phyloP scores from a whole-genome alignment of 2,113 vertebrate genomes.

The Nesogale talazaci region DNA sequence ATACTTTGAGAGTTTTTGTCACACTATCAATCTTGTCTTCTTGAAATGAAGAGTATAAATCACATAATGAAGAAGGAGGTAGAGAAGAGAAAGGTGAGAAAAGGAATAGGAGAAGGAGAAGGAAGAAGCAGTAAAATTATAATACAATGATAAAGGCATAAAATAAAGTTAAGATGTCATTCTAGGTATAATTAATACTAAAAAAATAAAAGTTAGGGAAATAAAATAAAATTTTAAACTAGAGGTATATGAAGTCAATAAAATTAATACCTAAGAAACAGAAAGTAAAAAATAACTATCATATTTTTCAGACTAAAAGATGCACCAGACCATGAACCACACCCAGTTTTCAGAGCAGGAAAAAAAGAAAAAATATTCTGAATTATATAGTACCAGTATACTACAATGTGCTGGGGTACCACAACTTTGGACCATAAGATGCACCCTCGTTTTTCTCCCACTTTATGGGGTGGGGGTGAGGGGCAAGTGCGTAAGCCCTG shows the following conservation, averaged over 20 bases:
- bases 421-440: no score
- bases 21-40: neutral
- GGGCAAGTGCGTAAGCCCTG: no score
- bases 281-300: neutral
- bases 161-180: slow-evolving; percentile 38
- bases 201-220: slow-evolving; percentile 3
- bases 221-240: slow-evolving; percentile 24
- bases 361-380: no score
- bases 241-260: slow-evolving; percentile 1
- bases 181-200: neutral
- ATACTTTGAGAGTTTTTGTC: neutral
- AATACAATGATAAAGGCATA: neutral
- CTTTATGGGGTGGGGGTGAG: no score
- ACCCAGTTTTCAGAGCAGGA: no score
- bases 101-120: neutral
- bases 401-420: no score
- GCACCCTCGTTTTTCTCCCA: no score
- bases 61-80: neutral
- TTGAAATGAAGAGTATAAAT: slow-evolving; percentile 12
- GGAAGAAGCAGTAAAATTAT: neutral
- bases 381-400: no score
- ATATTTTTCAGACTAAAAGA: no score
- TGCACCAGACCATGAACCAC: no score
- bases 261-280: slow-evolving; percentile 31
- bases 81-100: neutral